Evolutionary conservation across 37 sponge, comb jelly and placozoan species (phyloP).

Genomic region (Bolinopsis microptera): DNA sequence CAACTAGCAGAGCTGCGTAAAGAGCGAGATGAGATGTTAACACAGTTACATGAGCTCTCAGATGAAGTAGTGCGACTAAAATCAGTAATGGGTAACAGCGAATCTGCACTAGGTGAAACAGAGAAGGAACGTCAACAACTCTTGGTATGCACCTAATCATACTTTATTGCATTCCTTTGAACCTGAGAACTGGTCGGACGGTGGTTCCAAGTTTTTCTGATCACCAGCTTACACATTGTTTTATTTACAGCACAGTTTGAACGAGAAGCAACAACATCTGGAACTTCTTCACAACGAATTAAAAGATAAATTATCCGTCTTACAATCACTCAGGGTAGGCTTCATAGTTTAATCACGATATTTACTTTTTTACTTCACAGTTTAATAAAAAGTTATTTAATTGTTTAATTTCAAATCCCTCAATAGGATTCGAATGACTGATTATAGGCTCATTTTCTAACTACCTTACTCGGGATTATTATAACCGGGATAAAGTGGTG

Average conservation of each 20-base stretch:
- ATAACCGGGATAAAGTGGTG: too few species aligned
- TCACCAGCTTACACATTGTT: too few species aligned
- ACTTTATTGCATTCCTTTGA: too few species aligned
- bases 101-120: not conserved
- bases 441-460: too few species aligned
- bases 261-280: conserved; percentile 21
- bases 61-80: conserved; percentile 1
- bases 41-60: not conserved
- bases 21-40: not conserved
- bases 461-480: too few species aligned
- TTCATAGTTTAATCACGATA: too few species aligned
- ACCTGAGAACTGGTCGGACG: too few species aligned
- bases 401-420: too few species aligned
- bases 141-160: not conserved
- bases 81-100: not conserved
- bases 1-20: not conserved
- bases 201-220: too few species aligned
- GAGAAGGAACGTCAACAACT: conserved; percentile 51
- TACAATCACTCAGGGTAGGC: conserved; percentile 34
- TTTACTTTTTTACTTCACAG: too few species aligned
- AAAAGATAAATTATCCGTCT: not conserved
- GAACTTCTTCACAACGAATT: conserved; percentile 11
- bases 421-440: too few species aligned
- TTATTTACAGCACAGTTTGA: conserved; percentile 7
- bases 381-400: too few species aligned